Conservation (phyloP, 2,797 vertebrate genomes). For the Steatocranus sp. region DNA sequence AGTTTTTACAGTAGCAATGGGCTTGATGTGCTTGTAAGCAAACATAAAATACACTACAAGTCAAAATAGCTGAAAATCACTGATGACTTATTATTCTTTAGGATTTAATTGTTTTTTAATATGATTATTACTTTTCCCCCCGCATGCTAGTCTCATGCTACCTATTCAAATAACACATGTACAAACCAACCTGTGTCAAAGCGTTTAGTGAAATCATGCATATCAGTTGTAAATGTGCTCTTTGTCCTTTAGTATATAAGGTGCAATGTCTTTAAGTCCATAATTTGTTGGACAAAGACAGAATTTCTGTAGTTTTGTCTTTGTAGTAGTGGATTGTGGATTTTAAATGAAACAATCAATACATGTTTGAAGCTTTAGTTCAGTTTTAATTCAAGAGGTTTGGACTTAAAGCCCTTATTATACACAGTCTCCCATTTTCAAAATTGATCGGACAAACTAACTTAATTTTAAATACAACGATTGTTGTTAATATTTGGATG, state of each 20-base stretch:
- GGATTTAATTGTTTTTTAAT: neutral
- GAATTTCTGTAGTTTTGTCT: neutral
- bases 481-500: neutral
- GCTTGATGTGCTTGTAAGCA: neutral
- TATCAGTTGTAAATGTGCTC: neutral
- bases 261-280: neutral
- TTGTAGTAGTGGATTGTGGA: too few species aligned
- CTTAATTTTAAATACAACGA: neutral
- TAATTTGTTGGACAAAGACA: neutral
- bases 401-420: neutral
- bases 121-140: rapidly evolving
- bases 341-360: neutral
- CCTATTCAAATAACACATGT: neutral
- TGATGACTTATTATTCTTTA: rapidly evolving
- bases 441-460: neutral
- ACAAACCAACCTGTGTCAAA: neutral
- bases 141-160: neutral
- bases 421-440: neutral
- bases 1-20: neutral
- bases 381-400: neutral
- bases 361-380: neutral
- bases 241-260: neutral
- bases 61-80: neutral
- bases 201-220: neutral
- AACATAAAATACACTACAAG: neutral